Evolutionary conservation across 2,888 invertebrate genomes (phyloP).

Genomic region (Yponomeuta malinellus): DNA sequence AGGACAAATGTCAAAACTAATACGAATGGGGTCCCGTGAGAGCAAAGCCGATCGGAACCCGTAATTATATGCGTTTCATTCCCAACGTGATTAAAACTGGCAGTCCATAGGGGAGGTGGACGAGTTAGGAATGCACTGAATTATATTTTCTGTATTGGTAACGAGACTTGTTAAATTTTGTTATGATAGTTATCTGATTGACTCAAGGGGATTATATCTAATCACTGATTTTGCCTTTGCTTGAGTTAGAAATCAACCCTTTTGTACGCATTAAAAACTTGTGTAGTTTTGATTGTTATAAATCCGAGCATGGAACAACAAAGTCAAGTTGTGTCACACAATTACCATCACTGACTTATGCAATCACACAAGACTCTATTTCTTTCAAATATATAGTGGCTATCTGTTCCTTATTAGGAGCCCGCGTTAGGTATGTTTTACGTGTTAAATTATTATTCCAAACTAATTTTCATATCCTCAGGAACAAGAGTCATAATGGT

Average conservation of each 20-base stretch:
- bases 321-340: too few relatives aligned
- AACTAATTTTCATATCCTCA: too few relatives aligned
- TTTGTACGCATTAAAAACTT: background rate
- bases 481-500: background rate
- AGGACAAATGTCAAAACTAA: constrained; percentile 75
- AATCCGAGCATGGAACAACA: too few relatives aligned
- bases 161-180: constrained; percentile 9
- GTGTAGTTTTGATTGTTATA: too few relatives aligned
- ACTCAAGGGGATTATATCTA: background rate
- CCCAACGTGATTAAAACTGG: constrained; percentile 70
- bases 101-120: constrained; percentile 57
- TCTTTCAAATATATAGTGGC: too few relatives aligned
- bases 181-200: background rate
- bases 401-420: too few relatives aligned
- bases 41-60: constrained; percentile 45
- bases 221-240: background rate
- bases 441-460: too few relatives aligned
- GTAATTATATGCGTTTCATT: constrained; percentile 70
- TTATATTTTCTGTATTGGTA: background rate
- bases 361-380: too few relatives aligned
- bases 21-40: constrained; percentile 69
- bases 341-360: too few relatives aligned
- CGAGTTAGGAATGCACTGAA: background rate
- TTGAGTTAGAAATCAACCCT: too few relatives aligned
- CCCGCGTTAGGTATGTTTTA: too few relatives aligned